phyloP scores from a whole-genome alignment of 2,113 vertebrate genomes.

The Nerophis ophidion region DNA sequence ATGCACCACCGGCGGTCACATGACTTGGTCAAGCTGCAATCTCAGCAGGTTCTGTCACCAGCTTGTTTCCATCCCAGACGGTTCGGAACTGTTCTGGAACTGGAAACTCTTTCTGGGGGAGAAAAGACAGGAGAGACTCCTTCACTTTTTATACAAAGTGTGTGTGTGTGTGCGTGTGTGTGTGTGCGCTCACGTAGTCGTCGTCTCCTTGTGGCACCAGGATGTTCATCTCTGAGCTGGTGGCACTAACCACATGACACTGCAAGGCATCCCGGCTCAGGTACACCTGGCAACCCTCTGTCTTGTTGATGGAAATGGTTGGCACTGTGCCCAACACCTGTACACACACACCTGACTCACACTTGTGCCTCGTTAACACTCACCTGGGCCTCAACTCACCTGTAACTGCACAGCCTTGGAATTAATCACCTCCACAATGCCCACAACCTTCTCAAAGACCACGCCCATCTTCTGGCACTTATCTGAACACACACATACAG shows the following conservation, averaged over 20 bases:
- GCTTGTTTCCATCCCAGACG: slow-evolving; percentile 86
- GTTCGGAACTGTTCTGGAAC: slow-evolving; percentile 98
- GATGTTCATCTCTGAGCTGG: slow-evolving; percentile 96
- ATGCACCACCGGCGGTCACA: no score
- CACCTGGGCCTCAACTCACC: slow-evolving; percentile 61
- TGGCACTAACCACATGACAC: slow-evolving; percentile 95
- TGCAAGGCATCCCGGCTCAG: slow-evolving; percentile 83
- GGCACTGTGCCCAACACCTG: slow-evolving; percentile 93
- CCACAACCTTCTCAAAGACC: slow-evolving; percentile 93
- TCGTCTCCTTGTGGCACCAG: slow-evolving; percentile 83
- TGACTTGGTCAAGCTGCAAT: slow-evolving; percentile 79
- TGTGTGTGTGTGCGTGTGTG: no score
- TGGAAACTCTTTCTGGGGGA: slow-evolving; percentile 88
- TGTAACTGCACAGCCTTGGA: slow-evolving; percentile 88
- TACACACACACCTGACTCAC: slow-evolving; percentile 11
- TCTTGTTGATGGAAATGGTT: slow-evolving; percentile 97
- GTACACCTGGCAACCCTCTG: slow-evolving; percentile 96
- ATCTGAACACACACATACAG: no score
- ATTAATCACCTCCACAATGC: slow-evolving; percentile 97
- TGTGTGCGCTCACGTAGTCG: slow-evolving; percentile 83
- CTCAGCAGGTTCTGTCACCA: slow-evolving; percentile 93
- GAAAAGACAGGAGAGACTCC: not conserved
- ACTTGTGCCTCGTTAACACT: not conserved
- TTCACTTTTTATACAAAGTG: not conserved
- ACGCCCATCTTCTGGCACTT: slow-evolving; percentile 59